phyloP scores from a whole-genome alignment of 2,113 vertebrate genomes.

The Irena cyanogastra region DNA sequence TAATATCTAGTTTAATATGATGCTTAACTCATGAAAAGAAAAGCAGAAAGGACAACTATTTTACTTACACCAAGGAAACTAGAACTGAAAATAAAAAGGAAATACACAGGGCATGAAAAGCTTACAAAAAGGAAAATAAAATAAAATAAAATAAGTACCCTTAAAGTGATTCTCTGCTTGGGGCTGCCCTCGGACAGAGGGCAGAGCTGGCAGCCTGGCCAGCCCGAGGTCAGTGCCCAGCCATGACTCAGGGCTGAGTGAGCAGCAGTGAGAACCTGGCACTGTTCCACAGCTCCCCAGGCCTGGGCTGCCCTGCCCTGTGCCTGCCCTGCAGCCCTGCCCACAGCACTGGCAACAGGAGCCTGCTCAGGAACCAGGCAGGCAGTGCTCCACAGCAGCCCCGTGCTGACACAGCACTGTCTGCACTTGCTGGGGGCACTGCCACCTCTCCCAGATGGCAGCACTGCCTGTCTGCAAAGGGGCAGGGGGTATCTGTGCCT shows the following conservation, averaged over 20 bases:
- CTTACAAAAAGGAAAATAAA: not conserved
- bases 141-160: not conserved
- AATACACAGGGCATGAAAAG: not conserved
- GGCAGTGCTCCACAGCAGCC: not conserved
- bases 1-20: not conserved
- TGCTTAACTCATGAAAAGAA: not conserved
- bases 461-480: not conserved
- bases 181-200: not conserved
- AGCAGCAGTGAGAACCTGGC: not conserved
- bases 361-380: not conserved
- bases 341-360: not conserved
- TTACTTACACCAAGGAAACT: not conserved
- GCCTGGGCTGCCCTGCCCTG: not conserved
- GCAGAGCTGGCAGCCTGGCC: not conserved
- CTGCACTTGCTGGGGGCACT: not conserved
- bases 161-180: not conserved
- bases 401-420: not conserved
- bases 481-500: not conserved
- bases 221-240: not conserved
- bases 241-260: not conserved
- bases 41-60: not conserved
- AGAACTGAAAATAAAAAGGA: not conserved
- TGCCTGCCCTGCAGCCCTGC: not conserved
- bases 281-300: not conserved
- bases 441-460: not conserved